Base-by-base conservation (phyloP, 2,888 invertebrate genomes). In the Phasia obesa region DNA sequence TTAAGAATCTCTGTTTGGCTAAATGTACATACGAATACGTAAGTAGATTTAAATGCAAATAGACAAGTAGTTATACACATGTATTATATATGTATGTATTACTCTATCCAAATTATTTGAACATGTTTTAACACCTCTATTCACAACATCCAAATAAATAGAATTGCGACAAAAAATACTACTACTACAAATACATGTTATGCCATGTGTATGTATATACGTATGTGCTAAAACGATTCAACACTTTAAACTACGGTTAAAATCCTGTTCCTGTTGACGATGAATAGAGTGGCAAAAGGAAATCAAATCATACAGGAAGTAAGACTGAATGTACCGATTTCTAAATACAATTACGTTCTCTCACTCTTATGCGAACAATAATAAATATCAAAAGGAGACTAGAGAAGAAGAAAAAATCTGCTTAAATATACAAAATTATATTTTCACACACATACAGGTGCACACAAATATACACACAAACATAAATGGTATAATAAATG, bases 241-340 rank as follows among this genome's bases (percentile, higher is more conserved):
- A 75, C 78, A 83, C 83, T 75, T 79, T 62, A 38, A 70, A 71
- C 69, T 78, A 73, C 70, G 75, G 70, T 67, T 75, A 75, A 75
- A 67, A 79, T 79, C 70, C 70, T 78, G 70, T 83, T 83, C 71
- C 83, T 82, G 74, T 59, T 55, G 59, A 62, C 74, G 31, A 73
- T 75, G 79, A 79, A 78, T 74, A 71, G 75, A 79, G 77, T 62
- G 53, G 69, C 69, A 57, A 78, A 74, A 82, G 82, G 77, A 83
- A 83, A 83, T 83, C 83, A 83, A 83, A 83, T 83, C 83, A 71
- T 71, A 83, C 65, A 79, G 83, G 83, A 83, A 79, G 75, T 79
- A 55, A 79, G 70, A 79, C 83, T 79, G 79, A 83, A 71, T 79
- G 70, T 76, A 79, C 83, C 79, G 83, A 83, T 83, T 83, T 71